A percentile compares a stretch with the other conserved stretches of the same genome.
Evolutionary conservation across 2,888 invertebrate species (phyloP).

Genomic region (Drosophila phalerata): DNA sequence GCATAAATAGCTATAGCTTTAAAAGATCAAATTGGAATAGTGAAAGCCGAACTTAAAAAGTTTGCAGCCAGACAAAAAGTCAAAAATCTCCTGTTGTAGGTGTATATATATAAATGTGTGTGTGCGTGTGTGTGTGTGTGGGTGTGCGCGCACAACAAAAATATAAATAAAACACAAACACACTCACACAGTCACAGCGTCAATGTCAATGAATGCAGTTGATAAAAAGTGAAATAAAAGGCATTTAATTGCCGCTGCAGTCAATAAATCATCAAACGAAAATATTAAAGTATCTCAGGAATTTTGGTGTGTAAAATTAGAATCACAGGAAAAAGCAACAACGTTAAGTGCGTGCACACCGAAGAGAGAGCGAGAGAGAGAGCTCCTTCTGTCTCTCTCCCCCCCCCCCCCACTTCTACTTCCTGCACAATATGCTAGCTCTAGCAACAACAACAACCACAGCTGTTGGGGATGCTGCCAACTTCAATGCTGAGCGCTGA

Average conservation of each 20-base stretch:
- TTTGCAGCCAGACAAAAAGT: constrained; percentile 43
- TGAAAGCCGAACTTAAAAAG: constrained; percentile 42
- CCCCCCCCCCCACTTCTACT: constrained; percentile 55
- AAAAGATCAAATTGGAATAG: constrained; percentile 1
- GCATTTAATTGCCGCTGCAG: constrained; percentile 77
- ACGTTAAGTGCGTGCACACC: constrained; percentile 53
- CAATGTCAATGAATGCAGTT: constrained; percentile 76
- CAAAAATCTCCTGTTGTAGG: constrained; percentile 41
- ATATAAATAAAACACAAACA: constrained; percentile 72
- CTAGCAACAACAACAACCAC: constrained; percentile 52
- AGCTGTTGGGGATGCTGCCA: constrained; percentile 67
- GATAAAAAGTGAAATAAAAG: constrained; percentile 80
- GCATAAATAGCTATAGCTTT: neutral
- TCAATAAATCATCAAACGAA: constrained; percentile 80
- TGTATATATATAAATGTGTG: constrained; percentile 20
- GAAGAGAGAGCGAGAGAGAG: constrained; percentile 28
- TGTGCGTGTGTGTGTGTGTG: constrained; percentile 42
- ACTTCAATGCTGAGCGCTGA: constrained; percentile 33
- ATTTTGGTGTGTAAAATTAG: constrained; percentile 75
- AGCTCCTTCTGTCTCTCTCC: constrained; percentile 27
- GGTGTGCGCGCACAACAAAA: constrained; percentile 71
- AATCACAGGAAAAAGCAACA: constrained; percentile 58
- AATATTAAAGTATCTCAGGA: constrained; percentile 78
- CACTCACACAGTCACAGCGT: constrained; percentile 44
- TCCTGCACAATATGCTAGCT: constrained; percentile 72